Conservation (phyloP, 1,140 invertebrate genomes). For the Calliopsis andreniformis region DNA sequence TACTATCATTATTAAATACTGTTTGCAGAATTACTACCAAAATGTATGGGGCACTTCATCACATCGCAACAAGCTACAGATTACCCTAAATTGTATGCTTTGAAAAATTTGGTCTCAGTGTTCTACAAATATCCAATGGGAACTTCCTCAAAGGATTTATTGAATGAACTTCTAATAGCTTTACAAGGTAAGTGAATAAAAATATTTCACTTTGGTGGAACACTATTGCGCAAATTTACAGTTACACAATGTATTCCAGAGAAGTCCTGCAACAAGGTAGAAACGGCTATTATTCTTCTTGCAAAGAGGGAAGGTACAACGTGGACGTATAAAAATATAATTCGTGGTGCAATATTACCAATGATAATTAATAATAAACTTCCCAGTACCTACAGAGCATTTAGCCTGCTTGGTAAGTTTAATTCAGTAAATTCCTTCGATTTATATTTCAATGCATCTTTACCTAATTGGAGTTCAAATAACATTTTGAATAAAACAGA, state of each 20-base stretch:
- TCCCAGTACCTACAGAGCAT: conserved; percentile 63
- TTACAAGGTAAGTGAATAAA: conserved; percentile 64
- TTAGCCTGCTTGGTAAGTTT: conserved; percentile 71
- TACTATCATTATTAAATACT: neutral
- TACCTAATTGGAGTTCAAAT: too few relatives aligned
- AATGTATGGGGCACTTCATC: conserved; percentile 70
- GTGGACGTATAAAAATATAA: conserved; percentile 73
- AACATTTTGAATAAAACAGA: neutral
- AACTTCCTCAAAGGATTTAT: conserved; percentile 40
- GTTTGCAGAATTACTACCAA: conserved; percentile 70
- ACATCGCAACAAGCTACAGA: conserved; percentile 12
- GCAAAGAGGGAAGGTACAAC: conserved; percentile 69
- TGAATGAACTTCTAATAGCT: conserved; percentile 56
- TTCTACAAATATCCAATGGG: conserved; percentile 68
- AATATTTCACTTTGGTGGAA: too few relatives aligned
- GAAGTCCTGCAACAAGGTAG: conserved; percentile 48
- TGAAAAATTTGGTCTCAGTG: conserved; percentile 63
- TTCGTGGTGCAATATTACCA: conserved; percentile 66
- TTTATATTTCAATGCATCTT: neutral
- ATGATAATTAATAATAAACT: conserved; percentile 70
- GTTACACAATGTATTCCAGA: conserved; percentile 59
- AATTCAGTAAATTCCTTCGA: conserved; percentile 4
- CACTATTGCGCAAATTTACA: too few relatives aligned
- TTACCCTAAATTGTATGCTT: conserved; percentile 48
- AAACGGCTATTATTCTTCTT: conserved; percentile 71